A percentile compares a stretch with the other conserved stretches of the same genome.
phyloP scores from a whole-genome alignment of 35 echinoderm and acorn worm species.

The Amphiura filiformis region DNA sequence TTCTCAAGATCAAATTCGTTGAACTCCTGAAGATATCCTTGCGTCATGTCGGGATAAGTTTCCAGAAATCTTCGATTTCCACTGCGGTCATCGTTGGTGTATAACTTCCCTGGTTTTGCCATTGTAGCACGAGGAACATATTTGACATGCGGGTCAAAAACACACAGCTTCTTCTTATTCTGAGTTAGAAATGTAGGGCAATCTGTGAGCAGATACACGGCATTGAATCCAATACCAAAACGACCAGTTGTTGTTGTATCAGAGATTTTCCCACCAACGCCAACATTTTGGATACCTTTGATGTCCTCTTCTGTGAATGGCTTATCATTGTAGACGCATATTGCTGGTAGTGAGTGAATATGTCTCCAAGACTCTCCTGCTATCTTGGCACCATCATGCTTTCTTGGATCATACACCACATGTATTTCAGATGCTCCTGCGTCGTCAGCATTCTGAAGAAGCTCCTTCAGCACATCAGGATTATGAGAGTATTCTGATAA shows the following conservation, averaged over 20 bases:
- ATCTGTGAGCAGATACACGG: slow-evolving; percentile 80
- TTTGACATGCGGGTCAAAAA: slow-evolving; percentile 59
- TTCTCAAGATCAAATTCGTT: not conserved
- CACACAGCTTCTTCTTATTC: slow-evolving; percentile 45
- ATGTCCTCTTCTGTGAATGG: slow-evolving; percentile 77
- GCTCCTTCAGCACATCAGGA: slow-evolving; percentile 58
- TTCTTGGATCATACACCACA: slow-evolving; percentile 63
- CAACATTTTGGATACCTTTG: slow-evolving; percentile 76
- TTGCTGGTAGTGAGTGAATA: slow-evolving; percentile 15
- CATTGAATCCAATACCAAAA: slow-evolving; percentile 84
- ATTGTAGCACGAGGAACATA: slow-evolving; percentile 18
- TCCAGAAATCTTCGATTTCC: not conserved
- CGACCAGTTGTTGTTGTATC: slow-evolving; percentile 51
- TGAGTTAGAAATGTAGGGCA: slow-evolving; percentile 63
- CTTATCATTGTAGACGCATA: slow-evolving; percentile 79
- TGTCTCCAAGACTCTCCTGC: slow-evolving; percentile 22
- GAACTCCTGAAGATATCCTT: slow-evolving; percentile 34
- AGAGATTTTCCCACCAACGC: slow-evolving; percentile 56
- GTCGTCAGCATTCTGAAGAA: slow-evolving; percentile 91
- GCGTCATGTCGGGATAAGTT: slow-evolving; percentile 38
- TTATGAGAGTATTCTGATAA: slow-evolving; percentile 49
- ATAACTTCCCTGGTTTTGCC: slow-evolving; percentile 22
- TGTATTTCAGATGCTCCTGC: slow-evolving; percentile 62
- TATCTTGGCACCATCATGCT: slow-evolving; percentile 31
- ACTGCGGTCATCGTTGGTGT: not conserved